Percentiles rank a stretch among this genome's conserved stretches.
These are phyloP conservation scores for Choristoneura fumiferana DNA, from an alignment of 1,140 invertebrate genomes.

Conservation along the genomic window DNA sequence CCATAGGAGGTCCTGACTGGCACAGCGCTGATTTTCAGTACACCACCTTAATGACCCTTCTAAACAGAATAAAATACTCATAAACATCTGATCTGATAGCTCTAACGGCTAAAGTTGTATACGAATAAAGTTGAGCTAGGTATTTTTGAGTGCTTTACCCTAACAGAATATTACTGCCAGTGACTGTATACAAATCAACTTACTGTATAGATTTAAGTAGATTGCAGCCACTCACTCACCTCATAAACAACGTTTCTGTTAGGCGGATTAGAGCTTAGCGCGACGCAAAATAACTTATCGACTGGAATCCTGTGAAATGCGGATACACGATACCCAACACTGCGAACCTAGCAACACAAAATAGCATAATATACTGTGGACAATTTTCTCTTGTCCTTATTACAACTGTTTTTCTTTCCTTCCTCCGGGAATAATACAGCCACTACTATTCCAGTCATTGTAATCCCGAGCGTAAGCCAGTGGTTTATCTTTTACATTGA, in stretches of 20 bases:
- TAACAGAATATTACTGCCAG: too few species aligned
- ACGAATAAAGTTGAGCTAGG: too few species aligned
- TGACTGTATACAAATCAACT: too few species aligned
- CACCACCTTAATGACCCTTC: too few species aligned
- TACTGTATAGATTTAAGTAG: too few species aligned
- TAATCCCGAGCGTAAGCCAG: conserved; percentile 2
- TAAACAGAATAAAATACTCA: too few species aligned
- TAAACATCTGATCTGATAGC: too few species aligned
- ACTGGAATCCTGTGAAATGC: background rate
- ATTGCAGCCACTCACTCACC: too few species aligned
- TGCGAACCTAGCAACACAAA: background rate
- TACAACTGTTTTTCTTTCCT: conserved; percentile 8
- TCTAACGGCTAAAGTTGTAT: too few species aligned
- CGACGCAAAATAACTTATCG: background rate
- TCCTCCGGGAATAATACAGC: conserved; percentile 7
- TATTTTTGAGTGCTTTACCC: too few species aligned
- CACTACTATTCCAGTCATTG: conserved; percentile 8
- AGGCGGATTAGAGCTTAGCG: background rate
- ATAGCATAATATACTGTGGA: conserved; percentile 4
- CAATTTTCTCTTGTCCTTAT: conserved; percentile 4
- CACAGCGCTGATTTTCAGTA: too few species aligned
- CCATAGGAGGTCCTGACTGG: too few species aligned
- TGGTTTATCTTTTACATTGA: background rate
- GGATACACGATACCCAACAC: background rate
- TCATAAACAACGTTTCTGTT: background rate